Evolutionary conservation across 2,797 vertebrate species (phyloP).

Genomic region (Esox lucius): DNA sequence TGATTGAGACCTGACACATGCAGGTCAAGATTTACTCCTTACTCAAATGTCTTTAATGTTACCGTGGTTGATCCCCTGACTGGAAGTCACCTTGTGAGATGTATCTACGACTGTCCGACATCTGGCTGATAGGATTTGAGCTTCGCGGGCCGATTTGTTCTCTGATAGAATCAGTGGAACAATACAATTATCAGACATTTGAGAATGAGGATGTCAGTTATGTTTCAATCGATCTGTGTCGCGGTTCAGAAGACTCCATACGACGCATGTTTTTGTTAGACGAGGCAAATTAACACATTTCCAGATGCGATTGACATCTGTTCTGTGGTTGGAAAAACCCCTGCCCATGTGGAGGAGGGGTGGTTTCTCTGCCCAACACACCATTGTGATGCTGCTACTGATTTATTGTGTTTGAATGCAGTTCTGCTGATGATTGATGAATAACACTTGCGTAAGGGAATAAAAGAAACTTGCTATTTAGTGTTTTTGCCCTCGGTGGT

Average conservation of each 20-base stretch:
- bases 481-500: neutral
- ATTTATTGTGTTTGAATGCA: too few relatives aligned
- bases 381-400: too few relatives aligned
- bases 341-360: too few relatives aligned
- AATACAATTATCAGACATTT: constrained; percentile 13
- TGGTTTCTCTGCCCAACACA: too few relatives aligned
- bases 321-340: neutral
- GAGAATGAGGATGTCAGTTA: neutral
- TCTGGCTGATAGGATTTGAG: too few relatives aligned
- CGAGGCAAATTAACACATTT: neutral
- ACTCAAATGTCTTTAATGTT: too few relatives aligned
- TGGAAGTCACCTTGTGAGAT: neutral
- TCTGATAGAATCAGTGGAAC: neutral
- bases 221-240: neutral
- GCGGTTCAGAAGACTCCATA: neutral
- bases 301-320: neutral
- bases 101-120: neutral
- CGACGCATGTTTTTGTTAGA: neutral
- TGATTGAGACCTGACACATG: too few relatives aligned
- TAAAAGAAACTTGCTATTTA: too few relatives aligned
- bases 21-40: too few relatives aligned
- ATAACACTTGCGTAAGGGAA: too few relatives aligned
- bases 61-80: too few relatives aligned
- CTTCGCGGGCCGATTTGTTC: neutral
- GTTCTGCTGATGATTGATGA: too few relatives aligned